Evolutionary conservation across 2,113 vertebrate species (phyloP), one percentile per base, ranked within the genome.

Genomic region (Oryzias javanicus): DNA sequence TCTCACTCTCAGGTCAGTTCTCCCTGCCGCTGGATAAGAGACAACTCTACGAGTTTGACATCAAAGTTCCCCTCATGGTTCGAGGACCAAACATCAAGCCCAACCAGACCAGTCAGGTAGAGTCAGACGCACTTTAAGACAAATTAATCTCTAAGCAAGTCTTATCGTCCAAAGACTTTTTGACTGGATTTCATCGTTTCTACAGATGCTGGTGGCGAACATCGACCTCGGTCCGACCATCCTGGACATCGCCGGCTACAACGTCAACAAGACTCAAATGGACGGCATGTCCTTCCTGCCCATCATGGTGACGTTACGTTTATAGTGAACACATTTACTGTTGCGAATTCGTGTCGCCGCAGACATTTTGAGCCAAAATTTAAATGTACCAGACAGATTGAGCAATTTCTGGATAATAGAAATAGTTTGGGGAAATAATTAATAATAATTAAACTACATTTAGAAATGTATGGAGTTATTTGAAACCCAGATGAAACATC

Each of bases 31-130:
- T 98, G 87, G 97, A 98, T 81, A 99, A 98, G 84, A 84, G 97
- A 47, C 97, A 99, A 79, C 93, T 99, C 5, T 98, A 99, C 72
- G 97, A 99, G 71, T 99, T 98, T 81, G 97, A 99, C 67, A 98
- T 99, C 88, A 94, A 92, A 86, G 95, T 99, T 79, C 97, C 97
- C 49, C 87, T 99, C 47, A 85, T 99, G 81, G 95, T 98, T 74
- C 89, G 97, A 89, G 97, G 96, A 19, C 97, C 97, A 5, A 93
- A 93, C 54, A 93, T 99, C 81, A 97, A 96, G 78, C 90, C 94
- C 65, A 98, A 97, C 76, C 94, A 98, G 87, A 96, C 90, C 58
- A 94, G 87, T 75, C 88, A 92, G 94, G 96, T 97, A 87, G 62
- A 10, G 5, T 5, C 17, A 29, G 25, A 48, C 27, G 20, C 15